These are phyloP conservation scores for Entelurus aequoreus DNA, from an alignment of 2,113 vertebrate species.

Conservation along the genomic window DNA sequence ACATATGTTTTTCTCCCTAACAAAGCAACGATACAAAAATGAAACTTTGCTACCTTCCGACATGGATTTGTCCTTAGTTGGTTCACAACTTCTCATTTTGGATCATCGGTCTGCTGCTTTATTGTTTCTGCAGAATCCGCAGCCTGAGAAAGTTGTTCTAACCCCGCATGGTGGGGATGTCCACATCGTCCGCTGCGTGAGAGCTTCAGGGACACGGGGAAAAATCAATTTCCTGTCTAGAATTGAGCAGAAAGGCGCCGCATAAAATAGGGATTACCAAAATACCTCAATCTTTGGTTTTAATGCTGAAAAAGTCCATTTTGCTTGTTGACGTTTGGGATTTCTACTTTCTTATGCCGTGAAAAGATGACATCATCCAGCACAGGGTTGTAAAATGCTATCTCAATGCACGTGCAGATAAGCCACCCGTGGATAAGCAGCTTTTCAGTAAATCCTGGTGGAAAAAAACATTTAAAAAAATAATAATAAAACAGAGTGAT, in stretches of 20 bases:
- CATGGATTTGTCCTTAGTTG: too few relatives aligned
- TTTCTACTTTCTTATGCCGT: neutral
- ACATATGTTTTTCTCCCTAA: too few relatives aligned
- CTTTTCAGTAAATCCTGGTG: conserved; percentile 55
- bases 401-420: neutral
- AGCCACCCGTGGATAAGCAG: conserved; percentile 51
- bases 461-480: conserved; percentile 11
- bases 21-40: too few relatives aligned
- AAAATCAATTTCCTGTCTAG: conserved; percentile 3
- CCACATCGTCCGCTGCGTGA: neutral
- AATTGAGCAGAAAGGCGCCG: neutral
- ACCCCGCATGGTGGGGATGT: neutral
- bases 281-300: too few relatives aligned
- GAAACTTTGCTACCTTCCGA: too few relatives aligned
- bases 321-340: too few relatives aligned
- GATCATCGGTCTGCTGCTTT: too few relatives aligned
- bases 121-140: neutral
- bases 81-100: too few relatives aligned
- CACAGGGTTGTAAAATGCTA: too few relatives aligned
- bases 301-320: too few relatives aligned
- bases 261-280: too few relatives aligned
- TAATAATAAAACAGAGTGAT: conserved; percentile 9
- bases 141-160: conserved; percentile 4
- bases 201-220: neutral
- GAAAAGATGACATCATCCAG: neutral